Base-by-base conservation (phyloP, 2,113 vertebrate genomes). In the Oreotrochilus melanogaster region DNA sequence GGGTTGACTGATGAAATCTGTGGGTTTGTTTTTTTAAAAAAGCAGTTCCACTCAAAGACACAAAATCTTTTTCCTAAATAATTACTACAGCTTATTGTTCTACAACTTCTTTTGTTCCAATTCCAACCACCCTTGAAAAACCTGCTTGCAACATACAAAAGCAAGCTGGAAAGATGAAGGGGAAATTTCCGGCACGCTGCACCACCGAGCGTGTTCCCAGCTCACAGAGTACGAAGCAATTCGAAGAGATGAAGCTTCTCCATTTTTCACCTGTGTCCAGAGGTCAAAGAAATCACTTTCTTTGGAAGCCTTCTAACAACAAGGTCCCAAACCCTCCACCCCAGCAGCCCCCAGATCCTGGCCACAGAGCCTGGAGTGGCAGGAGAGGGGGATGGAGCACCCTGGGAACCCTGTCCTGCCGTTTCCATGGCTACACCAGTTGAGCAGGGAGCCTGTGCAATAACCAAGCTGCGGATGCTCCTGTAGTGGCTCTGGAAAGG, bases 381-480 rank as follows among this genome's bases (percentile, higher is more conserved):
- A 0, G 35, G 71, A 4, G 42, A 62, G 71, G 78, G 78, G 73
- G 88, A 45, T 75, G 67, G 66, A 58, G 35, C 9, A 8, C 53
- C 65, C 53, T 71, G 91, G 87, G 83, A 93, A 69, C 74, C 78
- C 62, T 62, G 50, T 39, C 71, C 73, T 6, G 35, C 69, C 7
- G 78, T 95, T 73, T 65, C 94, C 91, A 93, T 88, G 91, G 83
- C 35, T 31, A 93, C 82, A 35, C 31, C 35, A 28, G 80, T 58
- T 39, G 80, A 89, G 51, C 67, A 14, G 57, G 50, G 51, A 65
- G 45, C 35, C 3, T 61, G 9, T 8, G 15, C 72, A 91, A 24
- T 9, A 64, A 47, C 61, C 73, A 30, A 73, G 37, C 83, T 71
- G 53, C 5, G 3, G 43, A 67, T 42, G 42, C 47, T 31, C 47